Conservation (phyloP, 2,888 invertebrate genomes). For the Noctua comes region DNA sequence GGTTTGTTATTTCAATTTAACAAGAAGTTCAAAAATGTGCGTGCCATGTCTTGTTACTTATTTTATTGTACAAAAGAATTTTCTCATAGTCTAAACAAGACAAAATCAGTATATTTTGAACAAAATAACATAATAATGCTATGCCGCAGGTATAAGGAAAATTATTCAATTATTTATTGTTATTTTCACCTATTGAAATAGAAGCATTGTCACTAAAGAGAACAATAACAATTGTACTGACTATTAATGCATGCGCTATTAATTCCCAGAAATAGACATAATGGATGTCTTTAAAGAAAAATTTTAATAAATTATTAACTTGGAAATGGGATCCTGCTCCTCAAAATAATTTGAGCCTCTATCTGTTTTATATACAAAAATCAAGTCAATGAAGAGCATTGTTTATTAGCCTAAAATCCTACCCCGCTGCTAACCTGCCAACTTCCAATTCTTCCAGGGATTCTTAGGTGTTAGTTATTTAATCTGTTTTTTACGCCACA, state of each 20-base stretch:
- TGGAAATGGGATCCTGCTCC: not conserved
- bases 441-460: not conserved
- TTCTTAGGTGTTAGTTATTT: not conserved
- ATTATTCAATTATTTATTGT: not conserved
- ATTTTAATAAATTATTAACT: not conserved
- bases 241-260: not conserved
- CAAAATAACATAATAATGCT: not conserved
- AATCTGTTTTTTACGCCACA: not conserved
- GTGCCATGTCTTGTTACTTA: not conserved
- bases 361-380: not conserved
- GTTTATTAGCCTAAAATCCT: not conserved
- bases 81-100: not conserved
- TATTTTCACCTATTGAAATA: not conserved
- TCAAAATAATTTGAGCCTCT: not conserved
- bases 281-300: not conserved
- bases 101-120: not conserved
- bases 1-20: not conserved
- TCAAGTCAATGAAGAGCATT: not conserved
- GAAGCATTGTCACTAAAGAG: not conserved
- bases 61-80: not conserved
- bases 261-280: not conserved
- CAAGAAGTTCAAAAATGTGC: not conserved
- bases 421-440: not conserved
- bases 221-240: slow-evolving; percentile 4
- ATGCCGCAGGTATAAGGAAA: not conserved